Percentiles rank a stretch among this genome's conserved stretches.
Evolutionary conservation across 2,888 invertebrate species (phyloP).

Genomic region (Zele albiditarsus): DNA sequence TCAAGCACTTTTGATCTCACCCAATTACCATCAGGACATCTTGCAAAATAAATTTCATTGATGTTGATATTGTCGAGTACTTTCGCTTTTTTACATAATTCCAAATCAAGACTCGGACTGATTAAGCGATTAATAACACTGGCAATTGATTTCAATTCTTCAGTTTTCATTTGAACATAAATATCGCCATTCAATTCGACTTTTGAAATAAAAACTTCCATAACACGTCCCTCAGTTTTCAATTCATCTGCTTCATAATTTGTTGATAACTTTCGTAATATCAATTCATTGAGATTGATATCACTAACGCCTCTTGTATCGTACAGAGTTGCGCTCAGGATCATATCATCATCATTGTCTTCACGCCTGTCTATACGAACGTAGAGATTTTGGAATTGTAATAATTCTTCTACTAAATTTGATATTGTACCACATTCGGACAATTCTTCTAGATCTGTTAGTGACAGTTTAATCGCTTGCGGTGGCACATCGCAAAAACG

Average conservation of each 20-base stretch:
- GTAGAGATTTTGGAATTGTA: conserved; percentile 77
- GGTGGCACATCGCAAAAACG: conserved; percentile 80
- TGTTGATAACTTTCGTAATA: conserved; percentile 69
- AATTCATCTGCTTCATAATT: conserved; percentile 68
- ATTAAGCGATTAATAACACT: conserved; percentile 60
- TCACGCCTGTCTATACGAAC: conserved; percentile 73
- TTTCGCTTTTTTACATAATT: conserved; percentile 45
- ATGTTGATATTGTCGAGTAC: conserved; percentile 53
- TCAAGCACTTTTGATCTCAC: conserved; percentile 74
- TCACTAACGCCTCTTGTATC: conserved; percentile 80
- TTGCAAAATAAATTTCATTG: conserved; percentile 74
- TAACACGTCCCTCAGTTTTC: conserved; percentile 45
- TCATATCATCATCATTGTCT: conserved; percentile 72
- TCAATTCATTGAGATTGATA: conserved; percentile 78
- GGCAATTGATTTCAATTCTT: conserved; percentile 63
- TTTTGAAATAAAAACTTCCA: conserved; percentile 71
- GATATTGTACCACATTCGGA: conserved; percentile 70
- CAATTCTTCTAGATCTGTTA: conserved; percentile 82
- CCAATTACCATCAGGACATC: conserved; percentile 71
- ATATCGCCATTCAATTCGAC: conserved; percentile 71
- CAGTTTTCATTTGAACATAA: conserved; percentile 71
- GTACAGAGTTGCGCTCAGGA: conserved; percentile 77
- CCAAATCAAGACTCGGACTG: conserved; percentile 23
- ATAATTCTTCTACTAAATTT: conserved; percentile 67
- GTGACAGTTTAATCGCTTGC: conserved; percentile 82